These are phyloP conservation scores for Larimichthys polyactis DNA, from an alignment of 2,113 vertebrate genomes.

Conservation along the genomic window DNA sequence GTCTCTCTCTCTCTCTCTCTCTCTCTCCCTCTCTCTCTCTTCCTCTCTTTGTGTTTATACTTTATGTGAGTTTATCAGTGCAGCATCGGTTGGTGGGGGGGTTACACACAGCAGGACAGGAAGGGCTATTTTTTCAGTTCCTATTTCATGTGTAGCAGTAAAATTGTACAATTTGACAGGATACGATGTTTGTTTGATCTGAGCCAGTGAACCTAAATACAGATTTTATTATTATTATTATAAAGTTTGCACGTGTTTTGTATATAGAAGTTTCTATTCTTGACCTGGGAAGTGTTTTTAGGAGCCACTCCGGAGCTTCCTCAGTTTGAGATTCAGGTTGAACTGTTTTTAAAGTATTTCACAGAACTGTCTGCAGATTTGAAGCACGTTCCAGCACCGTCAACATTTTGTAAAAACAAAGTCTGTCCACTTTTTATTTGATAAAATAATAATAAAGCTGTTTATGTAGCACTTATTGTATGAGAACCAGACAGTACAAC, in stretches of 20 bases:
- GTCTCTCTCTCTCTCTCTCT: background rate
- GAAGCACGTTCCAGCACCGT: background rate
- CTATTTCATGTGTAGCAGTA: conserved; percentile 45
- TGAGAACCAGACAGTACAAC: background rate
- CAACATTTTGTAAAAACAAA: background rate
- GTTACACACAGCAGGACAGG: conserved; percentile 57
- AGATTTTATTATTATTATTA: conserved; percentile 20
- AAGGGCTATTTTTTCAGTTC: conserved; percentile 61
- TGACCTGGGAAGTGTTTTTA: background rate
- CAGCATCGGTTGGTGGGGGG: conserved; percentile 35
- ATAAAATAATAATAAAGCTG: background rate
- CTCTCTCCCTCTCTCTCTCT: too few species aligned
- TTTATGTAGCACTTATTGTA: background rate
- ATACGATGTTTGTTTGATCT: conserved; percentile 58
- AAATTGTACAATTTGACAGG: conserved; percentile 47
- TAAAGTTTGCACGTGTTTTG: background rate
- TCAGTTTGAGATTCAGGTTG: background rate
- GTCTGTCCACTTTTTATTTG: background rate
- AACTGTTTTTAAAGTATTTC: background rate
- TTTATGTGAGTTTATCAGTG: conserved; percentile 47
- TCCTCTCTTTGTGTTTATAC: conserved; percentile 22
- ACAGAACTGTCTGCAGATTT: background rate
- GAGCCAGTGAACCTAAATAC: conserved; percentile 31
- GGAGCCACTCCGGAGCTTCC: background rate
- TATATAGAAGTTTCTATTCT: background rate